phyloP scores from a whole-genome alignment of 1,140 invertebrate genomes.

The Heliconius melpomene region DNA sequence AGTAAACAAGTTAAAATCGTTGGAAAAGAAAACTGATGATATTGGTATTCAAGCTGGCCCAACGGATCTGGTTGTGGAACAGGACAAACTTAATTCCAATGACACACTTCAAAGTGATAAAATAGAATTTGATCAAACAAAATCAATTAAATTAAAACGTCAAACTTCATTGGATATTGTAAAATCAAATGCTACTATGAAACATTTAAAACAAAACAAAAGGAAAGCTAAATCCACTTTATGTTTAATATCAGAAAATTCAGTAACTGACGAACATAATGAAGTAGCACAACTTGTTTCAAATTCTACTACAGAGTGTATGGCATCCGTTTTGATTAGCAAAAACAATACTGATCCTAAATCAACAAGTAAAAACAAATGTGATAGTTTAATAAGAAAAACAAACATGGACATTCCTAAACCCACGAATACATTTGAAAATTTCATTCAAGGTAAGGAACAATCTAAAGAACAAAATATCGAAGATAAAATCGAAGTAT shows the following conservation, averaged over 20 bases:
- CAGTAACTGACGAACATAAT: not conserved
- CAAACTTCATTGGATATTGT: not conserved
- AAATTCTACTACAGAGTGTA: not conserved
- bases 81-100: not conserved
- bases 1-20: not conserved
- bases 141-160: conserved; percentile 5
- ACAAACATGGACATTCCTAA: not conserved
- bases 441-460: not conserved
- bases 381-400: not conserved
- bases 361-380: not conserved
- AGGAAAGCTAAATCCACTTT: not conserved
- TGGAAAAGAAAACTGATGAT: conserved; percentile 15
- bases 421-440: not conserved
- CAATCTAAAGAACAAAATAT: not conserved
- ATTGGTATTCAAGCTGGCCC: conserved; percentile 15
- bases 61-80: not conserved
- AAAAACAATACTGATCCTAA: not conserved
- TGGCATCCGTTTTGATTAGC: not conserved
- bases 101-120: not conserved
- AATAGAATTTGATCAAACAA: not conserved
- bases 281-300: not conserved
- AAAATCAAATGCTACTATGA: conserved; percentile 1
- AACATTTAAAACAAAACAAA: not conserved
- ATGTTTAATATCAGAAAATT: conserved; percentile 8
- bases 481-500: not conserved